Conservation (phyloP, 2,113 vertebrate species). For the Acanthochromis polyacanthus region DNA sequence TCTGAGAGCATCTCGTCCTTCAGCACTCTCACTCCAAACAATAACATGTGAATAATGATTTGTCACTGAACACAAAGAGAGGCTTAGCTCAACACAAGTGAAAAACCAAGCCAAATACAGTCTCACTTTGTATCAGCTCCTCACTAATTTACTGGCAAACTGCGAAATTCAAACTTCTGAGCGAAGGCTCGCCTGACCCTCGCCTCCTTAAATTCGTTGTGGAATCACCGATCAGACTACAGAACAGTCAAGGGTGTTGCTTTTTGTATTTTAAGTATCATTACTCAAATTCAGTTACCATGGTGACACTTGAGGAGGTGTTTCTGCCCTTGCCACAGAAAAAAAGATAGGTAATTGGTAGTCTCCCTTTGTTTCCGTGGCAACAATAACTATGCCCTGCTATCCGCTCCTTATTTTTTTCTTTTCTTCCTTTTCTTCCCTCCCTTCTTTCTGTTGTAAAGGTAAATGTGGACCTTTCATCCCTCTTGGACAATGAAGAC, state of each 20-base stretch:
- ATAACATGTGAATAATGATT: conserved; percentile 58
- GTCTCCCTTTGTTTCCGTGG: conserved; percentile 84
- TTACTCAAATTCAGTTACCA: conserved; percentile 85
- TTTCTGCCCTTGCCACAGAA: conserved; percentile 78
- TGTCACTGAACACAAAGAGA: conserved; percentile 34
- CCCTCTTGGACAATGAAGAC: conserved; percentile 96
- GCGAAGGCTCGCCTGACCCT: not conserved
- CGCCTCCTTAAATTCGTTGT: no score
- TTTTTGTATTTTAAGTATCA: conserved; percentile 80
- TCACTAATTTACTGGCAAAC: conserved; percentile 9
- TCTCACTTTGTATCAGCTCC: not conserved
- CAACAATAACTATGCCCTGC: conserved; percentile 80
- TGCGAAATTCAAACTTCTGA: conserved; percentile 38
- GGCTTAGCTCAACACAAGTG: conserved; percentile 31
- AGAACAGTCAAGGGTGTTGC: conserved; percentile 51
- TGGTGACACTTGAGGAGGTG: conserved; percentile 82
- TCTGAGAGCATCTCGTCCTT: conserved; percentile 46
- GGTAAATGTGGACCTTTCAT: conserved; percentile 97
- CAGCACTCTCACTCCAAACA: conserved; percentile 41
- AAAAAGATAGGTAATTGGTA: conserved; percentile 79
- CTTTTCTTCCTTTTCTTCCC: not conserved
- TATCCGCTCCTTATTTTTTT: conserved; percentile 27
- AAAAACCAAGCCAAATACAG: conserved; percentile 6
- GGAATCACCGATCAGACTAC: conserved; percentile 5
- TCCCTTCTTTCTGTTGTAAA: conserved; percentile 73